Evolutionary conservation across 2,888 invertebrate species (phyloP).

Genomic region (Tyria jacobaeae): DNA sequence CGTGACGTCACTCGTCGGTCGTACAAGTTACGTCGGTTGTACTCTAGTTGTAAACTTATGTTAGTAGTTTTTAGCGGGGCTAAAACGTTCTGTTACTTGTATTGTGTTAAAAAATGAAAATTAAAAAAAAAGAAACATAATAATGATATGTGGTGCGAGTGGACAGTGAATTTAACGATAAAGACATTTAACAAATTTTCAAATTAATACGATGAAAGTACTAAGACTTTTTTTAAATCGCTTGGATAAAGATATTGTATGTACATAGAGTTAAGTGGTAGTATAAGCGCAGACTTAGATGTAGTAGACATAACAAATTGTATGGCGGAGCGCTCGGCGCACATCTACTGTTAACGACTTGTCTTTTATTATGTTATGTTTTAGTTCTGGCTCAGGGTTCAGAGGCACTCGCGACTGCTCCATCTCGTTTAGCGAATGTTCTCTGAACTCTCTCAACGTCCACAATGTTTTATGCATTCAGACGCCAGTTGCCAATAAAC

Average conservation of each 20-base stretch:
- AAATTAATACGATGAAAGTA: slow-evolving; percentile 84
- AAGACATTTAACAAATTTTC: slow-evolving; percentile 87
- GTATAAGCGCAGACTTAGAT: slow-evolving; percentile 81
- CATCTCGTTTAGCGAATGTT: slow-evolving; percentile 41
- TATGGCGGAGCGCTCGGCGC: slow-evolving; percentile 58
- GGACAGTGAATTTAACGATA: slow-evolving; percentile 80
- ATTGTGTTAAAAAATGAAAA: slow-evolving; percentile 73
- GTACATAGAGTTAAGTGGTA: slow-evolving; percentile 83
- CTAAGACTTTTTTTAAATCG: slow-evolving; percentile 85
- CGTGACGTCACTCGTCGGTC: slow-evolving; percentile 53
- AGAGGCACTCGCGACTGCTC: neutral
- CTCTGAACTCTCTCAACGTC: slow-evolving; percentile 35
- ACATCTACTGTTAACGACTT: slow-evolving; percentile 59
- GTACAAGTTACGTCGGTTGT: slow-evolving; percentile 73
- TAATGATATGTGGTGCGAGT: slow-evolving; percentile 79
- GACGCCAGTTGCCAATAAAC: slow-evolving; percentile 34
- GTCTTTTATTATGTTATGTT: slow-evolving; percentile 63
- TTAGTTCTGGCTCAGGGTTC: slow-evolving; percentile 51
- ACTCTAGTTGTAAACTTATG: slow-evolving; percentile 74
- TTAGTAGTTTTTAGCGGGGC: slow-evolving; percentile 78
- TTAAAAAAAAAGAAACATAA: slow-evolving; percentile 59
- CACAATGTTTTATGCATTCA: slow-evolving; percentile 42
- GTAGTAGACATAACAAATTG: slow-evolving; percentile 87
- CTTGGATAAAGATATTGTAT: slow-evolving; percentile 82
- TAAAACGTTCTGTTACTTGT: slow-evolving; percentile 74